Conservation (phyloP, 2,888 invertebrate species). For the Agonopterix arenella region DNA sequence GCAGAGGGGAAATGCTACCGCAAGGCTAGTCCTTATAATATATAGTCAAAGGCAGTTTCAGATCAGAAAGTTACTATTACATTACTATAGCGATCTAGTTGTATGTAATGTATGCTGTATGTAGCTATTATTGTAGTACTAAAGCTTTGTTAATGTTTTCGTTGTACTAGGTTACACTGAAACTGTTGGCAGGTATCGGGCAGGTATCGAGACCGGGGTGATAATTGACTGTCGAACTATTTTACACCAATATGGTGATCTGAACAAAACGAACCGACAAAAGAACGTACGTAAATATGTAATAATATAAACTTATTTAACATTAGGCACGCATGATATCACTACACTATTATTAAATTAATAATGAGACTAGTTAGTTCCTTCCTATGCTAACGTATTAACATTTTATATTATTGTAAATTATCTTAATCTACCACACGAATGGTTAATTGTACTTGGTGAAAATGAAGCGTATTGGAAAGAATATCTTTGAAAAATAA, state of each 20-base stretch:
- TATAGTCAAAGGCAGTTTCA: too few relatives aligned
- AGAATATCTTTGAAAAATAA: slow-evolving; percentile 39
- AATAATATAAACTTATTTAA: slow-evolving; percentile 31
- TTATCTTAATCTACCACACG: slow-evolving; percentile 37
- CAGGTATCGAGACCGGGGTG: too few relatives aligned
- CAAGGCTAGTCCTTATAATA: too few relatives aligned
- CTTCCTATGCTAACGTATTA: slow-evolving; percentile 60
- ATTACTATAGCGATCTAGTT: too few relatives aligned
- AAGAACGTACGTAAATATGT: background rate
- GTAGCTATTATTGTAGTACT: too few relatives aligned
- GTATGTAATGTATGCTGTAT: too few relatives aligned
- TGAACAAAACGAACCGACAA: background rate
- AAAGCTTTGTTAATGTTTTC: too few relatives aligned
- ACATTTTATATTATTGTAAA: slow-evolving; percentile 33
- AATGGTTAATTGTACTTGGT: slow-evolving; percentile 67
- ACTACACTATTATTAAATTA: slow-evolving; percentile 50
- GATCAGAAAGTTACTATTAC: too few relatives aligned
- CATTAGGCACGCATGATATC: slow-evolving; percentile 71
- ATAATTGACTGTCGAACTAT: background rate
- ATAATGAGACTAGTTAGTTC: slow-evolving; percentile 74
- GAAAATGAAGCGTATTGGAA: slow-evolving; percentile 62
- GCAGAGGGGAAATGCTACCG: too few relatives aligned
- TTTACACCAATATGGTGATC: slow-evolving; percentile 11
- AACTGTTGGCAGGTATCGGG: too few relatives aligned
- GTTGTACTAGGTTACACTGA: too few relatives aligned